Percentiles rank a stretch among this genome's conserved stretches.
phyloP scores from a whole-genome alignment of 2,113 vertebrate species.

The Vireo altiloquus region DNA sequence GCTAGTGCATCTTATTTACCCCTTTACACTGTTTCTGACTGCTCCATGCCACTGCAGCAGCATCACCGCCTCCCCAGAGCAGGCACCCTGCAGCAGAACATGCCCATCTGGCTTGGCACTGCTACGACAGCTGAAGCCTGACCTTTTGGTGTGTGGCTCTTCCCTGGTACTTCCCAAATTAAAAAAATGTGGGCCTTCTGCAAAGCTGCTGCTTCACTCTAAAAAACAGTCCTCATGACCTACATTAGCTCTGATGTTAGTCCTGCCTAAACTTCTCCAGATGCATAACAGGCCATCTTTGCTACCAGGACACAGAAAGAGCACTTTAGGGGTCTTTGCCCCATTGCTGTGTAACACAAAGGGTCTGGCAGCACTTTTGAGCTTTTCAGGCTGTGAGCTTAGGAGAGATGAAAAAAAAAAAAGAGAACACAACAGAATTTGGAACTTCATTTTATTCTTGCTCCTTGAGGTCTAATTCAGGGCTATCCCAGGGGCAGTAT shows the following conservation, averaged over 20 bases:
- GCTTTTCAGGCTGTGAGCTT: not conserved
- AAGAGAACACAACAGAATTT: not conserved
- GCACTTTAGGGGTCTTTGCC: not conserved
- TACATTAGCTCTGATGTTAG: not conserved
- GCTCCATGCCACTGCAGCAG: not conserved
- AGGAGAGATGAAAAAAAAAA: not conserved
- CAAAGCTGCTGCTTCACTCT: not conserved
- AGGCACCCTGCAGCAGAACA: not conserved
- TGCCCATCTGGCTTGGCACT: rapidly evolving
- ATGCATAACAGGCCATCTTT: not conserved
- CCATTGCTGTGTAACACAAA: rapidly evolving
- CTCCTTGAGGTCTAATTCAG: not conserved
- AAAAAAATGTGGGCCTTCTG: not conserved
- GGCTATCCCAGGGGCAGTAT: not conserved
- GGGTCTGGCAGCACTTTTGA: not conserved
- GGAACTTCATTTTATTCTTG: not conserved
- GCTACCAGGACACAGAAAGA: not conserved
- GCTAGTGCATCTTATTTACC: not conserved
- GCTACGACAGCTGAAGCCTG: not conserved
- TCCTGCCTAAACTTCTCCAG: not conserved
- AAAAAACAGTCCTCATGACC: rapidly evolving
- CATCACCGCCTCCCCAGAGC: rapidly evolving
- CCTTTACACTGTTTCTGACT: not conserved
- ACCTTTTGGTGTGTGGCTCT: not conserved
- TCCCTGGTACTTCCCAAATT: not conserved